phyloP scores from a whole-genome alignment of 1,140 invertebrate genomes.

The Adelges cooleyi region DNA sequence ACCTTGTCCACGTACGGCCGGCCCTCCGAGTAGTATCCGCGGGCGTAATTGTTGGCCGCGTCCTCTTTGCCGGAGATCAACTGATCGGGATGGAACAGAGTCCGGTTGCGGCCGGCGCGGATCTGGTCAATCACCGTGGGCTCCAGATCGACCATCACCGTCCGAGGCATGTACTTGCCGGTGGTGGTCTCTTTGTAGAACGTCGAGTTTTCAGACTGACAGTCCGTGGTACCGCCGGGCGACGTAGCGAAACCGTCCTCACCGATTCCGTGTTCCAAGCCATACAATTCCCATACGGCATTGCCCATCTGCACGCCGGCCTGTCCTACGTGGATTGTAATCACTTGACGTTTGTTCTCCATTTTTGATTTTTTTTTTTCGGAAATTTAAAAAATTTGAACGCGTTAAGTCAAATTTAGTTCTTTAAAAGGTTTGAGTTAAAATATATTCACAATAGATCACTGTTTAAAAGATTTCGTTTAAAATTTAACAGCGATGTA shows the following conservation, averaged over 20 bases:
- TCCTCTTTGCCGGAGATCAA: conserved; percentile 75
- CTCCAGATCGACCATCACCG: conserved; percentile 74
- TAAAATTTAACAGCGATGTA: too few relatives aligned
- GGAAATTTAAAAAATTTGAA: too few relatives aligned
- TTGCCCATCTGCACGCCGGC: conserved; percentile 80
- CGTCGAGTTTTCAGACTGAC: conserved; percentile 36
- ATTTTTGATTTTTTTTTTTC: neutral
- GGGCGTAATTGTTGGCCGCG: conserved; percentile 78
- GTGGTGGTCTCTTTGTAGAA: conserved; percentile 56
- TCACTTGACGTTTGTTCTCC: conserved; percentile 27
- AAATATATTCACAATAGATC: too few relatives aligned
- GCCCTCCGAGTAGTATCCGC: conserved; percentile 52
- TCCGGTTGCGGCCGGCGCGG: conserved; percentile 56
- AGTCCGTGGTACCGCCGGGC: conserved; percentile 39
- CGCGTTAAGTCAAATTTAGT: too few relatives aligned
- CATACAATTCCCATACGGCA: conserved; percentile 69
- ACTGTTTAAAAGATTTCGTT: too few relatives aligned
- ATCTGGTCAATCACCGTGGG: conserved; percentile 63
- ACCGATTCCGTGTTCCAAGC: conserved; percentile 68
- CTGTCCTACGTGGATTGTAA: conserved; percentile 41
- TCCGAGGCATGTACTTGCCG: conserved; percentile 59
- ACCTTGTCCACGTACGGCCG: conserved; percentile 38
- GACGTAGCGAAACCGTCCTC: conserved; percentile 45
- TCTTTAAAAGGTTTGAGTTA: too few relatives aligned
- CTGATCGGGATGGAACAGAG: conserved; percentile 65